These are phyloP conservation scores for Latrodectus geometricus DNA, from an alignment of 1,140 invertebrate genomes.

Conservation along the genomic window DNA sequence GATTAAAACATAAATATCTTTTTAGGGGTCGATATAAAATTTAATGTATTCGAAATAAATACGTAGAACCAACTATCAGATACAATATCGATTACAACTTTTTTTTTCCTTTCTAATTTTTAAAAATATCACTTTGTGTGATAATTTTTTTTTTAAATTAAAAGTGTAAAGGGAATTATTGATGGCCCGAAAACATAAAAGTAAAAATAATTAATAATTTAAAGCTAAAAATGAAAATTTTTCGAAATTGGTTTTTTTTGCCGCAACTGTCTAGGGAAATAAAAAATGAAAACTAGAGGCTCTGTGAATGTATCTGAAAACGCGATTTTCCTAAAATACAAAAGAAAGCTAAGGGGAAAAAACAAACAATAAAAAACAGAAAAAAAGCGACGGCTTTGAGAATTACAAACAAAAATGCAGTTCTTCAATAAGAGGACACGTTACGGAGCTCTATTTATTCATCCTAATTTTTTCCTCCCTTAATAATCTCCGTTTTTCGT, in stretches of 20 bases:
- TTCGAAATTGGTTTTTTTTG: conserved; percentile 14
- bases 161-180: no score
- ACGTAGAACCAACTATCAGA: no score
- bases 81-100: no score
- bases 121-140: no score
- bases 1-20: no score
- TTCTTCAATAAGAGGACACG: conserved; percentile 26
- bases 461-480: conserved; percentile 39
- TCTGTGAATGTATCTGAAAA: conserved; percentile 35
- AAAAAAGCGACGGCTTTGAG: neutral
- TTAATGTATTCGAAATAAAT: no score
- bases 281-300: conserved; percentile 9
- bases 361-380: neutral
- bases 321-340: conserved; percentile 29
- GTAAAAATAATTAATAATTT: conserved; percentile 62
- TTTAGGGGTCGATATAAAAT: no score
- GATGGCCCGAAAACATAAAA: no score
- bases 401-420: conserved; percentile 31
- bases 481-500: conserved; percentile 32
- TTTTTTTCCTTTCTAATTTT: no score
- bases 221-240: conserved; percentile 42
- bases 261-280: conserved; percentile 33
- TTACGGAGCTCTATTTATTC: conserved; percentile 44
- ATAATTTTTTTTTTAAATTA: no score
- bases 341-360: neutral